A percentile compares a stretch with the other conserved stretches of the same genome.
These are phyloP conservation scores for Prunella himalayana DNA, from an alignment of 2,113 vertebrate genomes.

Conservation along the genomic window DNA sequence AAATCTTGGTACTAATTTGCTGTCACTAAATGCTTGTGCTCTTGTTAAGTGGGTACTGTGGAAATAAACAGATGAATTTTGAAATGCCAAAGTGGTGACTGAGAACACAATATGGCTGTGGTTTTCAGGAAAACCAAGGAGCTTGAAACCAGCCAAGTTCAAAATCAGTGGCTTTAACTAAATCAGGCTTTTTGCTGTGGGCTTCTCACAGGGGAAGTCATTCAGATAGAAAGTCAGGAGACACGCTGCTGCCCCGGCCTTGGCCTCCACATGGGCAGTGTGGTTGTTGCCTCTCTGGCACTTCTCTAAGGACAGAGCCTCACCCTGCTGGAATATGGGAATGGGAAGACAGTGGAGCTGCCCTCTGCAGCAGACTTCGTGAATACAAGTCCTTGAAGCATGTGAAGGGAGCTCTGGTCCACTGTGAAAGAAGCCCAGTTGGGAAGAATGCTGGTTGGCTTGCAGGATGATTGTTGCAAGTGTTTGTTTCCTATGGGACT, in stretches of 20 bases:
- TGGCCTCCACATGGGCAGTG: fast-evolving
- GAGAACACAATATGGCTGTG: fast-evolving
- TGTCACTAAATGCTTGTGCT: neutral
- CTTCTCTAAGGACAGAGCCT: neutral
- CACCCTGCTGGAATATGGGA: fast-evolving
- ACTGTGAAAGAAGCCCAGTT: neutral
- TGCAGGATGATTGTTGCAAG: neutral
- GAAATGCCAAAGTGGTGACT: neutral
- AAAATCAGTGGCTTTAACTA: neutral
- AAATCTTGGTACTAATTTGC: neutral
- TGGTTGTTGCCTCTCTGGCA: too few relatives aligned
- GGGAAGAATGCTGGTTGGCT: neutral
- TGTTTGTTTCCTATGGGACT: neutral
- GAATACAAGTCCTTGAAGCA: neutral
- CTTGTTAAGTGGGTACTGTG: neutral
- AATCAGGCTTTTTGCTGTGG: neutral
- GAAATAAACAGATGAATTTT: neutral
- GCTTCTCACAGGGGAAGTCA: fast-evolving
- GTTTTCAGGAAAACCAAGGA: neutral
- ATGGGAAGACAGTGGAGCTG: neutral
- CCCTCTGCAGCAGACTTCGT: neutral
- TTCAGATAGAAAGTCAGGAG: neutral
- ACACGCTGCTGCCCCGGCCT: fast-evolving
- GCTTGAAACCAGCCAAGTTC: neutral
- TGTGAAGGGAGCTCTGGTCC: neutral